Percentiles rank a stretch among this genome's conserved stretches.
Evolutionary conservation across 2,113 vertebrate genomes (phyloP).

Genomic region (Gavialis gangeticus): DNA sequence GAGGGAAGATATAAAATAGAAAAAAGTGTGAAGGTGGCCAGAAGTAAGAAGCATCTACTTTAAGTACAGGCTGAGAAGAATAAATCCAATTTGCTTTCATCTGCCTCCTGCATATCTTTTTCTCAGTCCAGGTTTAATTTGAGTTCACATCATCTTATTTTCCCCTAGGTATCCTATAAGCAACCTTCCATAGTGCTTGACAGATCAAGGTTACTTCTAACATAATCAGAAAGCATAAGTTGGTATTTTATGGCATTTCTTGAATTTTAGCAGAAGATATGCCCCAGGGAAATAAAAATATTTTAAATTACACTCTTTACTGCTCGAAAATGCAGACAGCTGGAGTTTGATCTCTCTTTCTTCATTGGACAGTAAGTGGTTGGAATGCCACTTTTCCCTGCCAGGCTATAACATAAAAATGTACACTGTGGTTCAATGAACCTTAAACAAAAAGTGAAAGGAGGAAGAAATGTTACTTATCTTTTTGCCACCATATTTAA

Average conservation of each 20-base stretch:
- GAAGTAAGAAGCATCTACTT: not conserved
- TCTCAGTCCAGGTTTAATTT: not conserved
- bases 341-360: not conserved
- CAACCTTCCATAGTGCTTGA: not conserved
- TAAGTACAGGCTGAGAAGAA: not conserved
- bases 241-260: not conserved
- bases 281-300: not conserved
- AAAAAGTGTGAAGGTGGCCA: not conserved
- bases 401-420: accelerated
- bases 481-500: not conserved
- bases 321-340: not conserved
- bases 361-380: not conserved
- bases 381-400: not conserved
- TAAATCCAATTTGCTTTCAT: not conserved
- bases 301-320: not conserved
- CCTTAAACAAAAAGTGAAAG: not conserved
- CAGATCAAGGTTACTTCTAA: not conserved
- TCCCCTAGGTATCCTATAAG: not conserved
- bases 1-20: not conserved
- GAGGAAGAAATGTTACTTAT: not conserved
- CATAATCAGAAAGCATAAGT: not conserved
- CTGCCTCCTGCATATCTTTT: not conserved
- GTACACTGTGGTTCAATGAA: not conserved
- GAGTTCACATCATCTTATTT: not conserved
- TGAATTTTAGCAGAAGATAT: not conserved